Evolutionary conservation across 2,113 vertebrate genomes (phyloP), one percentile per base, ranked within the genome.

Genomic region (Cololabis saira): DNA sequence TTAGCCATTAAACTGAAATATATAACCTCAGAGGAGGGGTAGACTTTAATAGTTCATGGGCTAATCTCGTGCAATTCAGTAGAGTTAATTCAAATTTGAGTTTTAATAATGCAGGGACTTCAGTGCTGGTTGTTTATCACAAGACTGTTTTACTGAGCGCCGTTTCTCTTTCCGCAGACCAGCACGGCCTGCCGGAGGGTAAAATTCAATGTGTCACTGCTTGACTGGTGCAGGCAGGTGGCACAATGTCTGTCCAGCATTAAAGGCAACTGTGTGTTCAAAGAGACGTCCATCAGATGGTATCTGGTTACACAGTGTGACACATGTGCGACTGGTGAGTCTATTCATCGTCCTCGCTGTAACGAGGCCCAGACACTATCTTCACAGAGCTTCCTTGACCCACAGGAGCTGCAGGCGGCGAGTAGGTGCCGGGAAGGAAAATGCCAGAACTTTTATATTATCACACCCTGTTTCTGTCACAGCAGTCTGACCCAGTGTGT

Each of bases 191-290:
- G 43, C 80, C 71, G 33, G 42, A 62, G 42, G 15, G 42, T 17
- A 37, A 48, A 44, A 68, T 85, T 68, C 77, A 77, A 85, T 71
- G 81, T 76, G 78, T 60, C 50, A 45, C 48, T 1, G 6, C 80
- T 67, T 83, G 87, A 91, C 71, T 71, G 84, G 60, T 76, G 49
- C 63, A 21, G 65, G 67, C 90, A 91, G 90, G 83, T 90, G 90
- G 58, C 47, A 56, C 66, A 21, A 51, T 16, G 43, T 61, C 16
- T 83, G 73, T 67, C 67, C 7, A 24, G 16, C 76, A 80, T 78
- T 78, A 74, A 71, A 59, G 73, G 65, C 83, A 86, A 82, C 81
- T 74, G 79, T 41, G 27, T 55, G 59, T 73, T 62, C 78, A 74
- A 72, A 74, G 51, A 71, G 51, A 61, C 74, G 78, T 73, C 83